Percentiles rank a stretch among this genome's conserved stretches.
These are phyloP conservation scores for Pachyuromys duprasi DNA, from an alignment of 2,797 vertebrate species.

Conservation along the genomic window DNA sequence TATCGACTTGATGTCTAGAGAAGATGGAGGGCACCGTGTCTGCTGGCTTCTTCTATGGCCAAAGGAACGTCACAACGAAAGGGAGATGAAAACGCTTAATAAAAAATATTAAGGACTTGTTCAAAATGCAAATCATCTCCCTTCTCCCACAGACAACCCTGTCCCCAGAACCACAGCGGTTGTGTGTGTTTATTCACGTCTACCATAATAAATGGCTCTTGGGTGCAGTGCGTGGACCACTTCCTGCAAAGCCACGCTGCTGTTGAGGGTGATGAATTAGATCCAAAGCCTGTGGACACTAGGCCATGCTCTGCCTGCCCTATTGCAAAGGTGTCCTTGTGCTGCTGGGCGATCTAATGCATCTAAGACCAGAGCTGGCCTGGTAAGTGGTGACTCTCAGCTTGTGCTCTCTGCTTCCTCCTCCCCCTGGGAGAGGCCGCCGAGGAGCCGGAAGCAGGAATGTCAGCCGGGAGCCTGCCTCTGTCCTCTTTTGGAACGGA, in stretches of 20 bases:
- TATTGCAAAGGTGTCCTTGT: slow-evolving; percentile 59
- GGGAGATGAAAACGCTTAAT: not conserved
- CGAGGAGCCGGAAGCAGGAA: slow-evolving; percentile 74
- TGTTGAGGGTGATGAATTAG: slow-evolving; percentile 62
- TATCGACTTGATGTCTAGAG: not conserved
- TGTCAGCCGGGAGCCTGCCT: slow-evolving; percentile 70
- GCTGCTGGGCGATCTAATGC: not conserved
- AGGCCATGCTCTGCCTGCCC: slow-evolving; percentile 26
- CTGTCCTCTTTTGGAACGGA: slow-evolving; percentile 52
- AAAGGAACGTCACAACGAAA: not conserved
- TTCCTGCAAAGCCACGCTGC: slow-evolving; percentile 9
- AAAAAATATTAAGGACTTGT: not conserved
- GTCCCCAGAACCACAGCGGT: not conserved
- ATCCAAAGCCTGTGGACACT: slow-evolving; percentile 14
- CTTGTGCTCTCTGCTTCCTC: slow-evolving; percentile 73
- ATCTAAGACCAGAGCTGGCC: slow-evolving; percentile 65
- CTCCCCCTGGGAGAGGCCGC: slow-evolving; percentile 78
- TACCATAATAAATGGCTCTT: slow-evolving; percentile 28
- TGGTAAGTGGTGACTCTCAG: slow-evolving; percentile 73
- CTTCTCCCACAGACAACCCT: too few species aligned
- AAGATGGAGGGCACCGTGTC: not conserved
- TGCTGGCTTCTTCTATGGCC: not conserved
- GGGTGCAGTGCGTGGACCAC: not conserved
- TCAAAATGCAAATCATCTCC: not conserved
- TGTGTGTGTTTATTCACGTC: not conserved